These are phyloP conservation scores for Apamea monoglypha DNA, from an alignment of 2,888 invertebrate species.

Conservation along the genomic window DNA sequence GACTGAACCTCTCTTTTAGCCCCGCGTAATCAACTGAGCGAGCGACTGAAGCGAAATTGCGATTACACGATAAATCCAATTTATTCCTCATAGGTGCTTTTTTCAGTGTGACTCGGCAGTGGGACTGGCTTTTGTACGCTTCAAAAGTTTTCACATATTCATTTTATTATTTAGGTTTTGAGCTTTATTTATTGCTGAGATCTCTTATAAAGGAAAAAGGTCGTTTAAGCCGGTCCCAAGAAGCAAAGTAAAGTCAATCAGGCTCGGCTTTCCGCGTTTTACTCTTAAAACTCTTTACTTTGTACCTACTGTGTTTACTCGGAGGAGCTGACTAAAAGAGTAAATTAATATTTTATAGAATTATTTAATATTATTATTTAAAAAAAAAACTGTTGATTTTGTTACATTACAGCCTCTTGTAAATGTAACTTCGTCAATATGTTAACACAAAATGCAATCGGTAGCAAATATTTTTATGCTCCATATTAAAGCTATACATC, in stretches of 20 bases:
- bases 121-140: conserved; percentile 71
- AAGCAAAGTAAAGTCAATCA: conserved; percentile 43
- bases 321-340: conserved; percentile 22
- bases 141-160: conserved; percentile 72
- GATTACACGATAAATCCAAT: conserved; percentile 85
- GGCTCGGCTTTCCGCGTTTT: conserved; percentile 29
- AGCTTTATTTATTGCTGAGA: conserved; percentile 41
- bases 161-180: conserved; percentile 68
- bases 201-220: conserved; percentile 47
- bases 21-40: conserved; percentile 79
- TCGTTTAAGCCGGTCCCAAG: conserved; percentile 45
- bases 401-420: too few species aligned
- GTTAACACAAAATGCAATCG: neutral
- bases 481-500: neutral
- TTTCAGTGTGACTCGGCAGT: conserved; percentile 72
- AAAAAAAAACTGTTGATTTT: neutral
- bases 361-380: neutral
- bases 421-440: neutral
- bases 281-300: conserved; percentile 30
- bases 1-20: conserved; percentile 76
- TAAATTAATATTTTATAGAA: conserved; percentile 16
- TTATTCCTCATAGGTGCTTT: conserved; percentile 76
- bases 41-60: conserved; percentile 80
- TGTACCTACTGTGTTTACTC: conserved; percentile 10
- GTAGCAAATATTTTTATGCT: neutral